Base-by-base conservation (phyloP, 2,888 invertebrate genomes). In the Oeneis ivallda region DNA sequence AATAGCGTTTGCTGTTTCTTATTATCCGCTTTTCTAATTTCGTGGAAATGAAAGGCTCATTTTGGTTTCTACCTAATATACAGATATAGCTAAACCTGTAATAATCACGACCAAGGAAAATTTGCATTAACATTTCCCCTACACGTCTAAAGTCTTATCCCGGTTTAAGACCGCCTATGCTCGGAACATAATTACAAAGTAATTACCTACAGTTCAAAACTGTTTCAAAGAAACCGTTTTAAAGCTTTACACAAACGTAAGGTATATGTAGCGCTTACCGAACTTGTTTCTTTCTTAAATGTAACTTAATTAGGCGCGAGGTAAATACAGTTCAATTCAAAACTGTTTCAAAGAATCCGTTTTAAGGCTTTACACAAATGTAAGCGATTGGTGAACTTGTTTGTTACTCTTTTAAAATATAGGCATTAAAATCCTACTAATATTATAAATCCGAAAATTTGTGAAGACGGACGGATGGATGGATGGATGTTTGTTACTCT, bases 301-400 rank as follows among this genome's bases (percentile, higher is more conserved):
- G n/a, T n/a, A n/a, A n/a, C n/a, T n/a, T n/a, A n/a, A n/a, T n/a
- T n/a, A n/a, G n/a, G n/a, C n/a, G n/a, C n/a, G n/a, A n/a, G n/a
- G n/a, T n/a, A n/a, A n/a, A n/a, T n/a, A n/a, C n/a, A n/a, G n/a
- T n/a, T n/a, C n/a, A n/a, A n/a, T n/a, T n/a, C n/a, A n/a, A n/a
- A n/a, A n/a, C n/a, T 32, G 26, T 54, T 37, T 61, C 58, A 66
- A 66, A 65, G 63, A 61, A 61, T 65, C 37, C 52, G 45, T 59
- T 64, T 43, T 56, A 34, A 49, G 43, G 49, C 52, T 66, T 32
- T 19, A 45, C 50, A 53, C 52, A 60, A 53, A 56, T 41, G 39
- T 61, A 67, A 59, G 54, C 59, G 62, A 62, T 65, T 65, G 58
- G 61, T 50, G 61, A n/a, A n/a, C n/a, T n/a, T n/a, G n/a, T n/a